Conservation (phyloP, 2,888 invertebrate species). For the Oithona nana region DNA sequence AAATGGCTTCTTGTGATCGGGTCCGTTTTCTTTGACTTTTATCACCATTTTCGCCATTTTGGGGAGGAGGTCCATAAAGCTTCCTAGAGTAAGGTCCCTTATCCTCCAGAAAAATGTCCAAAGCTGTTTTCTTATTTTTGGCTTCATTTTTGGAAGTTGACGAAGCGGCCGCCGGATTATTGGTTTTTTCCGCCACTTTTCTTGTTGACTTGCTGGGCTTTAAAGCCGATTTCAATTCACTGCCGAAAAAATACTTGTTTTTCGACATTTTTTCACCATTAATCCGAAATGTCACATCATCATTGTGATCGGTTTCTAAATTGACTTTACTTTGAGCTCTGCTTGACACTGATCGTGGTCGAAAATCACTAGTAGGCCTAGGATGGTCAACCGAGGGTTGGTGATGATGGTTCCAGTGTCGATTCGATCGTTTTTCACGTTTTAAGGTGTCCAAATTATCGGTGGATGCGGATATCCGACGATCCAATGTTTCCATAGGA, state of each 20-base stretch:
- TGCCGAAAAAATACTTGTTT: neutral
- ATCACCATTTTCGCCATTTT: neutral
- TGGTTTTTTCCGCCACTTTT: neutral
- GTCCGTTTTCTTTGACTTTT: neutral
- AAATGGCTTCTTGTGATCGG: neutral
- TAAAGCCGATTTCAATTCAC: neutral
- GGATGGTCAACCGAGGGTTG: neutral
- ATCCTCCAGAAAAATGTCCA: constrained; percentile 17
- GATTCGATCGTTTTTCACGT: neutral
- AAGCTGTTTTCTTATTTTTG: constrained; percentile 2
- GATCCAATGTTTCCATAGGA: constrained; percentile 16
- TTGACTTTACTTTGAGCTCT: neutral
- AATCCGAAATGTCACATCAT: neutral
- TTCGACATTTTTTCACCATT: neutral
- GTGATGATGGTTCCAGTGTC: neutral
- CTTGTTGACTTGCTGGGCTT: neutral
- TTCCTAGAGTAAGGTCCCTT: constrained; percentile 16
- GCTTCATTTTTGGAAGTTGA: neutral
- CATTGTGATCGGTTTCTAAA: neutral
- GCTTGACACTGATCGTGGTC: neutral
- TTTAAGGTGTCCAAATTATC: constrained; percentile 15
- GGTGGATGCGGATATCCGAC: constrained; percentile 10
- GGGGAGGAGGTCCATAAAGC: constrained; percentile 8
- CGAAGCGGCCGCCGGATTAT: neutral
- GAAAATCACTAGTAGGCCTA: neutral